Conservation (phyloP, 2,888 invertebrate genomes). For the Platynereis dumerilii region DNA sequence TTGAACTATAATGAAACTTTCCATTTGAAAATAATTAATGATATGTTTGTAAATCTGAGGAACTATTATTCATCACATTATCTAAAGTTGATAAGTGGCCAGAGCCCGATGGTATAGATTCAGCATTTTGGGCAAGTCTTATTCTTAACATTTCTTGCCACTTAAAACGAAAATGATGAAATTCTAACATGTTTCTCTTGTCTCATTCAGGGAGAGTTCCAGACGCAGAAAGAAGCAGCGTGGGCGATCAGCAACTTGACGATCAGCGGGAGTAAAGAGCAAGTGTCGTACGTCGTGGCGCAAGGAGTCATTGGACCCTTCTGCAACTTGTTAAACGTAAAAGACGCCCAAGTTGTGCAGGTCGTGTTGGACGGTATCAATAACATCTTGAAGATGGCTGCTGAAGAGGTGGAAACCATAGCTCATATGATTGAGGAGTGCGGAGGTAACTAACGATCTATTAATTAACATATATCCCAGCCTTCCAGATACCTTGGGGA, state of each 20-base stretch:
- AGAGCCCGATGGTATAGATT: too few species aligned
- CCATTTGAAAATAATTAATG: too few species aligned
- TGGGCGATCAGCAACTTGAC: constrained; percentile 99
- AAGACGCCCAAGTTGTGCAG: constrained; percentile 82
- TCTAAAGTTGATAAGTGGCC: too few species aligned
- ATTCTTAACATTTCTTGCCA: too few species aligned
- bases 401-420: constrained; percentile 51
- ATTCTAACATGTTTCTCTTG: too few species aligned
- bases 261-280: constrained; percentile 93
- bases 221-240: constrained; percentile 99
- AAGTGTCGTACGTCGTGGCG: constrained; percentile 63
- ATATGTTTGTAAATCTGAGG: too few species aligned
- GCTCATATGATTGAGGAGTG: constrained; percentile 86
- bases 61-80: too few species aligned
- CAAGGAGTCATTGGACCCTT: constrained; percentile 91
- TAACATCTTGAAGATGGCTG: constrained; percentile 96
- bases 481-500: too few species aligned
- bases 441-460: constrained; percentile 67
- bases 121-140: too few species aligned
- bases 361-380: constrained; percentile 83
- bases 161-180: too few species aligned
- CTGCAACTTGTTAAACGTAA: constrained; percentile 91
- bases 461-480: too few species aligned
- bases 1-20: too few species aligned
- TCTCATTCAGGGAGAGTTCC: constrained; percentile 87